Conservation (phyloP, 2,888 invertebrate species). For the Agriopis aurantiaria region DNA sequence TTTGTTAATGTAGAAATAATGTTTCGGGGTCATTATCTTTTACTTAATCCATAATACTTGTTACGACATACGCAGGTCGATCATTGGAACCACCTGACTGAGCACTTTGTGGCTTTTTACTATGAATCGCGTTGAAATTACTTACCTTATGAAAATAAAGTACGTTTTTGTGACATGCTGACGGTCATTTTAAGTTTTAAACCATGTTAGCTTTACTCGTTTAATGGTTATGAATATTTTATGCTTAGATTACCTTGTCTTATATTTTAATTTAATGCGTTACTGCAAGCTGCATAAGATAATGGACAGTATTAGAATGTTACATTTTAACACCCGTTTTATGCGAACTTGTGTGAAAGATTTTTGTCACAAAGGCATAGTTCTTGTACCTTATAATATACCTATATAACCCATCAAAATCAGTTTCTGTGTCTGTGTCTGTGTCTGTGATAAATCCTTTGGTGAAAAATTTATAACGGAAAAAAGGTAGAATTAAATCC, state of each 20-base stretch:
- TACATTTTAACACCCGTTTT: slow-evolving; percentile 1
- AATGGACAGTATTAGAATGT: background rate
- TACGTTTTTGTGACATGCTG: slow-evolving; percentile 11
- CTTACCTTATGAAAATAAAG: slow-evolving; percentile 11
- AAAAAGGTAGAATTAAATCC: no score
- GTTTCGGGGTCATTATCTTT: slow-evolving; percentile 76
- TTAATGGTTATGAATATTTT: slow-evolving; percentile 15
- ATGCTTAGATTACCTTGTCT: background rate
- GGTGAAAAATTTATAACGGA: no score
- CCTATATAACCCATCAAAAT: no score
- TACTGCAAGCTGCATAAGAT: background rate
- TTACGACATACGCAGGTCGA: slow-evolving; percentile 61
- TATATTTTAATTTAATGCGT: background rate
- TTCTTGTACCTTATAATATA: no score
- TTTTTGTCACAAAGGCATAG: no score
- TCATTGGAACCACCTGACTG: slow-evolving; percentile 33
- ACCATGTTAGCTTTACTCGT: slow-evolving; percentile 1
- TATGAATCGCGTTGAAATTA: slow-evolving; percentile 23
- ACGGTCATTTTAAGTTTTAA: slow-evolving; percentile 20
- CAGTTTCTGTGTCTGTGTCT: no score
- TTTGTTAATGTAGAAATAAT: slow-evolving; percentile 79
- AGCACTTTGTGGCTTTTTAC: slow-evolving; percentile 35
- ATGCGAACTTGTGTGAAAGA: background rate
- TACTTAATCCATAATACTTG: slow-evolving; percentile 70
- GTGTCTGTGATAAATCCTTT: no score